These are phyloP conservation scores for Phaedon cochleariae DNA, from an alignment of 2,888 invertebrate species.

Conservation along the genomic window DNA sequence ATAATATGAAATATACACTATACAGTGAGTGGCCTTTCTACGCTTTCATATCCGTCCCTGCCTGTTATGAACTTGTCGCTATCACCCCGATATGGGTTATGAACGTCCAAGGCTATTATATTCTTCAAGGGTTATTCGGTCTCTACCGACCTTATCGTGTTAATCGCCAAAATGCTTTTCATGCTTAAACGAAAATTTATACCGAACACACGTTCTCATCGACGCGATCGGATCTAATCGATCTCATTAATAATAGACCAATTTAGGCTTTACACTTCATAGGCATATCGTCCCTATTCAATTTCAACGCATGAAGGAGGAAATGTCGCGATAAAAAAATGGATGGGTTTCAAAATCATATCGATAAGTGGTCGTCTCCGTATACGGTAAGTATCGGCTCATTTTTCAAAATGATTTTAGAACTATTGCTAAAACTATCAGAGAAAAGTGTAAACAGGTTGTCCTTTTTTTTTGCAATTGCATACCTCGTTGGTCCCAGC, in stretches of 20 bases:
- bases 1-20: too few species aligned
- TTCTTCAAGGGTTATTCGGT: constrained; percentile 46
- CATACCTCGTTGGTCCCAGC: too few species aligned
- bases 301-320: constrained; percentile 11
- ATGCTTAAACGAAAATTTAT: constrained; percentile 44
- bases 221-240: constrained; percentile 25
- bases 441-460: too few species aligned
- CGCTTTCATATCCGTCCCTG: constrained; percentile 19
- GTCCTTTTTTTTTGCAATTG: too few species aligned
- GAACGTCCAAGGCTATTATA: constrained; percentile 47
- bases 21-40: too few species aligned
- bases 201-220: constrained; percentile 19
- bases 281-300: neutral
- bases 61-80: constrained; percentile 36
- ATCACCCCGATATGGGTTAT: constrained; percentile 48
- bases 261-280: constrained; percentile 31
- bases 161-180: constrained; percentile 51
- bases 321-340: neutral
- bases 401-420: too few species aligned
- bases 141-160: constrained; percentile 46
- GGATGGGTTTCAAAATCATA: neutral
- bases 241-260: constrained; percentile 39
- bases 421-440: too few species aligned
- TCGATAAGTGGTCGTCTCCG: neutral
- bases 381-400: neutral